Evolutionary conservation across 2,797 vertebrate genomes (phyloP).

Genomic region (Pangasius mekongensis): DNA sequence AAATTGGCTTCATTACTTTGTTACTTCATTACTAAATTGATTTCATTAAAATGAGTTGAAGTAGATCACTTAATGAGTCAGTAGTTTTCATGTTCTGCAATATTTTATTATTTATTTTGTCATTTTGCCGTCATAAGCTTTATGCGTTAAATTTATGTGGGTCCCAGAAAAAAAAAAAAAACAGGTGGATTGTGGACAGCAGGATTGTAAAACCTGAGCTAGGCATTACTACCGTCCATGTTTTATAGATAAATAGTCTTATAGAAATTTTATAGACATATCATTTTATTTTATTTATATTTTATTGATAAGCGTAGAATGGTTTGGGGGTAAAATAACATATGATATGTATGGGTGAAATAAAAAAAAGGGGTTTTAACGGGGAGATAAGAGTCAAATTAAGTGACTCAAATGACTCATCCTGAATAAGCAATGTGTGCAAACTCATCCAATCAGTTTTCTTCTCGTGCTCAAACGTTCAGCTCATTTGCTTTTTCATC

Average conservation of each 20-base stretch:
- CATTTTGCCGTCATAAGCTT: neutral
- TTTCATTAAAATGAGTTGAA: neutral
- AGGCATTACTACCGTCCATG: neutral
- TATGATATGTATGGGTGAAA: neutral
- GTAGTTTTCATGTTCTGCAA: neutral
- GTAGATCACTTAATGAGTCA: neutral
- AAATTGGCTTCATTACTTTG: neutral
- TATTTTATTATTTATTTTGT: neutral
- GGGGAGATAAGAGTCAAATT: neutral
- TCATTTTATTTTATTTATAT: neutral
- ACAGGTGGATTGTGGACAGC: neutral
- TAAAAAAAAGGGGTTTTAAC: no score
- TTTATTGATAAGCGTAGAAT: neutral
- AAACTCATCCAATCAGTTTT: neutral
- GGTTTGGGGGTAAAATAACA: neutral
- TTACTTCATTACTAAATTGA: no score
- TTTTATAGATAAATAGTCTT: neutral
- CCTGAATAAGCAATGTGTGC: neutral
- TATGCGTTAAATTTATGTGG: neutral
- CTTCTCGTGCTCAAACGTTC: neutral
- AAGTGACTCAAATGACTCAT: neutral
- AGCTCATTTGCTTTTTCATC: conserved; percentile 16
- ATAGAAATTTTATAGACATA: neutral
- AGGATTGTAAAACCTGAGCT: neutral
- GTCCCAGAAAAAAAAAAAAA: neutral